phyloP scores from a whole-genome alignment of 2,113 vertebrate genomes.

The Naja naja region DNA sequence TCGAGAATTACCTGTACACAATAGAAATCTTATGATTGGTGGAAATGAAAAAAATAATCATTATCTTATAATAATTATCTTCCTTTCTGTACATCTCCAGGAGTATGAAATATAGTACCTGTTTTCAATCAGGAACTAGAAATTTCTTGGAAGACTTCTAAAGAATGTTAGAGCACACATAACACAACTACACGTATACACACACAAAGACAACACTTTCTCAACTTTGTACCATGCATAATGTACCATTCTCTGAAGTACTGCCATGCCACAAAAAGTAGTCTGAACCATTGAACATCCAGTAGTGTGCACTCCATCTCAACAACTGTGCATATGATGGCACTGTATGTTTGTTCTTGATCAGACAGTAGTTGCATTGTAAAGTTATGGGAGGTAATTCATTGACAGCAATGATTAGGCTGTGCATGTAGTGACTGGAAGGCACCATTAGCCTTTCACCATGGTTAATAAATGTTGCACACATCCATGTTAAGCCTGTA shows the following conservation, averaged over 20 bases:
- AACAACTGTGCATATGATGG: conserved; percentile 47
- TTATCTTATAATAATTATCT: neutral
- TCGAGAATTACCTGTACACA: neutral
- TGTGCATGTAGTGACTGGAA: conserved; percentile 79
- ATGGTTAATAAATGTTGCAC: conserved; percentile 71
- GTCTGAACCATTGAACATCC: conserved; percentile 57
- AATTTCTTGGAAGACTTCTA: conserved; percentile 71
- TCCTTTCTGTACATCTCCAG: conserved; percentile 58
- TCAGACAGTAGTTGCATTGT: conserved; percentile 71
- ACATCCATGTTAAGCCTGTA: conserved; percentile 69
- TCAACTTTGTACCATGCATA: conserved; percentile 61
- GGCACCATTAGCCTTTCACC: conserved; percentile 69
- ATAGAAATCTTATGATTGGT: rapidly evolving
- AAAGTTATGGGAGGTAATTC: conserved; percentile 74
- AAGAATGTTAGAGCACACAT: conserved; percentile 78
- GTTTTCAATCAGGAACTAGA: conserved; percentile 67
- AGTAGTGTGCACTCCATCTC: conserved; percentile 52
- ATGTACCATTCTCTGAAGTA: conserved; percentile 77
- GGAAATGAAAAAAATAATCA: neutral
- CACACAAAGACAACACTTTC: conserved; percentile 59
- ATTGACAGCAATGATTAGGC: conserved; percentile 70
- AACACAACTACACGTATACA: conserved; percentile 52
- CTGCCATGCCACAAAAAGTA: conserved; percentile 68
- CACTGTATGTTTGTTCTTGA: conserved; percentile 66
- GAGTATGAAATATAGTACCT: conserved; percentile 52